These are phyloP conservation scores for Leptonema lineaticorne DNA, from an alignment of 1,140 invertebrate species.

Conservation along the genomic window DNA sequence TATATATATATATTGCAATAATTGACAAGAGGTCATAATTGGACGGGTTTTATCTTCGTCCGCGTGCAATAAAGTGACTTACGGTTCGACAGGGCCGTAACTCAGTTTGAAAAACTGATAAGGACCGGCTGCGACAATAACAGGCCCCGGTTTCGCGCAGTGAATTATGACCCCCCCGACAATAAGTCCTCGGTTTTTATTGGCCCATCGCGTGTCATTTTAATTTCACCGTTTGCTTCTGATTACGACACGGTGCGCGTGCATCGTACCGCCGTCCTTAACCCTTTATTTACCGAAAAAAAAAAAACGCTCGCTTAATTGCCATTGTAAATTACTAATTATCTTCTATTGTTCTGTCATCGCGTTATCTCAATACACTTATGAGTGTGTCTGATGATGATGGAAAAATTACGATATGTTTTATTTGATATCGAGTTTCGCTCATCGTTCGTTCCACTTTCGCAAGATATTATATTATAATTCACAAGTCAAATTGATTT, in stretches of 20 bases:
- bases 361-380: too few species aligned
- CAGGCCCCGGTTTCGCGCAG: constrained; percentile 31
- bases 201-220: constrained; percentile 30
- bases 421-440: too few species aligned
- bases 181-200: constrained; percentile 34
- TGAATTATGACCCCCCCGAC: constrained; percentile 32
- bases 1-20: too few species aligned
- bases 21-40: constrained; percentile 35
- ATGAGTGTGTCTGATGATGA: too few species aligned
- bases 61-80: constrained; percentile 32
- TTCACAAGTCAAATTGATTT: too few species aligned
- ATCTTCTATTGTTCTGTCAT: too few species aligned
- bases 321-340: too few species aligned
- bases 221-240: constrained; percentile 19
- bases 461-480: too few species aligned
- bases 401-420: too few species aligned
- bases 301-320: too few species aligned
- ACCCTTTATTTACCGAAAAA: too few species aligned
- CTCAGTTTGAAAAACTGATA: constrained; percentile 11
- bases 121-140: constrained; percentile 23
- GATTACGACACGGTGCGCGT: constrained; percentile 13
- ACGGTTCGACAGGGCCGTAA: constrained; percentile 26
- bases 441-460: too few species aligned
- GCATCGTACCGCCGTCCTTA: not conserved
- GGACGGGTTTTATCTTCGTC: constrained; percentile 35